A percentile compares a stretch with the other conserved stretches of the same genome.
These are phyloP conservation scores for Brachystomella parvula DNA, from an alignment of 1,140 invertebrate species.

Conservation along the genomic window DNA sequence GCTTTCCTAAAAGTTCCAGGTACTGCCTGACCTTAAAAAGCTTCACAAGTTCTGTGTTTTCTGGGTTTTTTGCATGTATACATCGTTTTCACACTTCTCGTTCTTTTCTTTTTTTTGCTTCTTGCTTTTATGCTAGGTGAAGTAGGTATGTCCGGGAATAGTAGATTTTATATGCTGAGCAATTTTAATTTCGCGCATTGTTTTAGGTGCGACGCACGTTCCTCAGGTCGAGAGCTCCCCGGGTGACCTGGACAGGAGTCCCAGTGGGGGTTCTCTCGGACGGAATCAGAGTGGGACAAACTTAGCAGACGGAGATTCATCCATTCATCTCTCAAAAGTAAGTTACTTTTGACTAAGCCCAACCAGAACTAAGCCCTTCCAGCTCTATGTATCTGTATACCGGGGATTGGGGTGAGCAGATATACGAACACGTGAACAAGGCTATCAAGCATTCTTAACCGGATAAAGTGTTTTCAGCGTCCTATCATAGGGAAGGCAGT, in stretches of 20 bases:
- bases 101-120: too few relatives aligned
- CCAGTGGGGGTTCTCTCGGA: constrained; percentile 66
- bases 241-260: constrained; percentile 63
- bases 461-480: too few relatives aligned
- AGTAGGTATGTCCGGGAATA: too few relatives aligned
- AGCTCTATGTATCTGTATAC: too few relatives aligned
- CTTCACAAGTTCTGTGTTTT: neutral
- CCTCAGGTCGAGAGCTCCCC: constrained; percentile 34
- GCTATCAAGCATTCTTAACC: neutral
- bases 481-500: too few relatives aligned
- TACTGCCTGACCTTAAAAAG: constrained; percentile 48
- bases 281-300: constrained; percentile 60
- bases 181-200: too few relatives aligned
- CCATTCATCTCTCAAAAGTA: constrained; percentile 13
- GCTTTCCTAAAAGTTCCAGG: constrained; percentile 69
- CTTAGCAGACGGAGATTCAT: constrained; percentile 49
- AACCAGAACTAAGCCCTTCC: too few relatives aligned
- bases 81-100: too few relatives aligned
- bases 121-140: too few relatives aligned
- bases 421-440: neutral
- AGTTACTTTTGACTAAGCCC: neutral
- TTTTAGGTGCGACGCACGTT: constrained; percentile 31
- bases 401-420: neutral
- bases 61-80: neutral
- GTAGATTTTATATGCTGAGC: neutral